Conservation (phyloP, 2,797 vertebrate genomes). For the Buceros bicornis region DNA sequence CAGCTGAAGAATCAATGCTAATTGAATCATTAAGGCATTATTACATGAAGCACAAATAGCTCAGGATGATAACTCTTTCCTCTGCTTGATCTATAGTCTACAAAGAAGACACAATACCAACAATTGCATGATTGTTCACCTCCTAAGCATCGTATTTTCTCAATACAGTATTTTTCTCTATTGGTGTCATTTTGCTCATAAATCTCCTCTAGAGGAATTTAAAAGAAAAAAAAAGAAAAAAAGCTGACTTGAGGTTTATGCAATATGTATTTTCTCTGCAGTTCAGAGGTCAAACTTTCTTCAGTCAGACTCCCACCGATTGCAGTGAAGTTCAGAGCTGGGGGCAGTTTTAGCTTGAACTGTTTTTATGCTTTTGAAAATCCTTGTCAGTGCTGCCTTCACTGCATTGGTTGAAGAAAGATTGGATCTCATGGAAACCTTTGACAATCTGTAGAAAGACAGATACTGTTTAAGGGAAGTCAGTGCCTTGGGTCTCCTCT, state of each 20-base stretch:
- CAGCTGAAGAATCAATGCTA: slow-evolving; percentile 78
- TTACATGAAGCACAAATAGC: slow-evolving; percentile 67
- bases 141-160: background rate
- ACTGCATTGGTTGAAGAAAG: fast-evolving
- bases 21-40: slow-evolving; percentile 80
- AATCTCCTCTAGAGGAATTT: background rate
- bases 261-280: background rate
- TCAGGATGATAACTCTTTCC: slow-evolving; percentile 39
- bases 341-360: background rate
- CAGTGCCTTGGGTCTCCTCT: background rate
- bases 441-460: background rate
- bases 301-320: background rate
- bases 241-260: background rate
- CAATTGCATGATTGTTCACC: background rate
- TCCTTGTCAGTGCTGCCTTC: background rate
- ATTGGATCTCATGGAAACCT: background rate
- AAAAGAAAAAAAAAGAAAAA: background rate
- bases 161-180: background rate
- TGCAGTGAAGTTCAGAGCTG: background rate
- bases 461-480: background rate
- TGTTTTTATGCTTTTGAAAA: background rate
- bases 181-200: background rate
- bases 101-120: slow-evolving; percentile 16
- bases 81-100: slow-evolving; percentile 40
- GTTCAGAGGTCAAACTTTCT: background rate